These are phyloP conservation scores for Athalia cordata DNA, from an alignment of 2,888 invertebrate species.

Conservation along the genomic window DNA sequence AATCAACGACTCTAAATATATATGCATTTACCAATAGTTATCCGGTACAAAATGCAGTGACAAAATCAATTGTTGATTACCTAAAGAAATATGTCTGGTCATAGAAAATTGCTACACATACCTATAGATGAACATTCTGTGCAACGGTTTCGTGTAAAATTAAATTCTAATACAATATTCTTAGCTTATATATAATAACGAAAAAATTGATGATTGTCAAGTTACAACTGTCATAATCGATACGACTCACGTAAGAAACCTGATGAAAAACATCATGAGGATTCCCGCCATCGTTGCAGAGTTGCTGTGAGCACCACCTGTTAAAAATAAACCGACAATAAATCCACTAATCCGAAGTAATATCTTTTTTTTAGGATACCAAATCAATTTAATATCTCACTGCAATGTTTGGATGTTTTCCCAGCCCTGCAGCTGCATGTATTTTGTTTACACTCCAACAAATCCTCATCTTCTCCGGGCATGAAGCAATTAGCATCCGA, in stretches of 20 bases:
- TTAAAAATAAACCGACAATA: neutral
- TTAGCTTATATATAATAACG: too few relatives aligned
- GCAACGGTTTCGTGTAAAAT: too few relatives aligned
- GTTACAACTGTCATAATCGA: neutral
- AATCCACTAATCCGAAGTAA: neutral
- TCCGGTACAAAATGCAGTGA: too few relatives aligned
- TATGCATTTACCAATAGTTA: too few relatives aligned
- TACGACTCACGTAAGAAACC: neutral
- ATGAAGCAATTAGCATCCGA: conserved; percentile 56
- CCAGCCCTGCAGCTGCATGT: conserved; percentile 56
- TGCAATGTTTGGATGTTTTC: conserved; percentile 48
- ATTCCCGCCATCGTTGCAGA: conserved; percentile 23
- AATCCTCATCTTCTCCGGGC: conserved; percentile 35
- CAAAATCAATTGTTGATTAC: too few relatives aligned
- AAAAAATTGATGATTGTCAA: too few relatives aligned
- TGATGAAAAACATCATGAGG: neutral
- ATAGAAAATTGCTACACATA: too few relatives aligned
- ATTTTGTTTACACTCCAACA: conserved; percentile 54
- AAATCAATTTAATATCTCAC: conserved; percentile 30
- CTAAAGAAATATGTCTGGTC: too few relatives aligned
- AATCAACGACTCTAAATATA: too few relatives aligned
- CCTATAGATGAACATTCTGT: too few relatives aligned
- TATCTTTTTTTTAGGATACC: neutral
- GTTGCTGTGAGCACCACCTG: conserved; percentile 25
- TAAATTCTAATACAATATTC: too few relatives aligned